These are phyloP conservation scores for Semnornis frantzii DNA, from an alignment of 2,113 vertebrate genomes.

Conservation along the genomic window DNA sequence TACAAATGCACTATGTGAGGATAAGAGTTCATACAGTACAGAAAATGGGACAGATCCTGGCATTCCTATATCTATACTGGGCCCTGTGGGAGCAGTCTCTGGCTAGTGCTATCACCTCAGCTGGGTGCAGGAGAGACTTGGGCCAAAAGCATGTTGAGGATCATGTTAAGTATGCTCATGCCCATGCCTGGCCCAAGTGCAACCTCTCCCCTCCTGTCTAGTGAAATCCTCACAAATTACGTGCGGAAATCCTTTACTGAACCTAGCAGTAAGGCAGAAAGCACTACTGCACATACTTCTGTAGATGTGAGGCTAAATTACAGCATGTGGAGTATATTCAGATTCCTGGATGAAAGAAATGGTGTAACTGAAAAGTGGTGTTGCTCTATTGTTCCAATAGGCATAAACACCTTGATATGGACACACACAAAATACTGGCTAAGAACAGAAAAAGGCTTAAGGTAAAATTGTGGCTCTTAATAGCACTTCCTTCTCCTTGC, in stretches of 20 bases:
- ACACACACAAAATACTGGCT: background rate
- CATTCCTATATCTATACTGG: fast-evolving
- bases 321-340: background rate
- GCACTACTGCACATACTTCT: background rate
- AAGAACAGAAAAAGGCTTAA: background rate
- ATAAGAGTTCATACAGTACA: background rate
- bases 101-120: background rate
- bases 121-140: fast-evolving
- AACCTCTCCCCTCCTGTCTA: background rate
- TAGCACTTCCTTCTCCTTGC: background rate
- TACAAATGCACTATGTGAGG: fast-evolving
- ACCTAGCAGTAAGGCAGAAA: background rate
- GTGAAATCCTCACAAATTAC: background rate
- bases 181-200: background rate
- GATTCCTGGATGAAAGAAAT: background rate
- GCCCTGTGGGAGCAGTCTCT: background rate
- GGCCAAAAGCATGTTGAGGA: background rate
- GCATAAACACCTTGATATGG: background rate
- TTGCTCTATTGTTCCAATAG: background rate
- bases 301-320: background rate
- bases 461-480: background rate
- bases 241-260: background rate
- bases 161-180: background rate
- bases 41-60: background rate
- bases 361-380: background rate